A percentile compares a stretch with the other conserved stretches of the same genome.
Evolutionary conservation across 2,797 vertebrate species (phyloP).

Genomic region (Borostomias antarcticus): DNA sequence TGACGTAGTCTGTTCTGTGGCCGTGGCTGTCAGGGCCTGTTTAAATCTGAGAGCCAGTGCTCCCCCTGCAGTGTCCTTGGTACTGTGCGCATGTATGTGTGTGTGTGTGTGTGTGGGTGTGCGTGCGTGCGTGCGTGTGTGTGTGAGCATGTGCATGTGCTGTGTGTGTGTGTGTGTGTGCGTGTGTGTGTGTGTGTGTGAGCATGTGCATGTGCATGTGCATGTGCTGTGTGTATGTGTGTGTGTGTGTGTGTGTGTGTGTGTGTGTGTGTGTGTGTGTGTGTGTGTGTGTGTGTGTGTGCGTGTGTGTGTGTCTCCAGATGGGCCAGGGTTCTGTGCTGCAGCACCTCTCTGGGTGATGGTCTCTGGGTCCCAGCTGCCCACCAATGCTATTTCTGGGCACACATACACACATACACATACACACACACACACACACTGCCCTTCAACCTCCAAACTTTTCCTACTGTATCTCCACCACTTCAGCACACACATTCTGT

Average conservation of each 20-base stretch:
- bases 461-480: neutral
- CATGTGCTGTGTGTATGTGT: no score
- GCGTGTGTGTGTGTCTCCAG: conserved; percentile 37
- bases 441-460: neutral
- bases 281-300: no score
- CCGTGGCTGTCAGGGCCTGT: conserved; percentile 25
- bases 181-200: no score
- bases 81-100: neutral
- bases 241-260: no score
- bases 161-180: no score
- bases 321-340: conserved; percentile 44
- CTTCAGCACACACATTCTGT: neutral
- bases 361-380: conserved; percentile 44
- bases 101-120: no score
- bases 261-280: no score
- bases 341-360: conserved; percentile 56
- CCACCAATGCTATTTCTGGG: conserved; percentile 49
- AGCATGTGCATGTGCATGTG: no score
- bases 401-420: neutral
- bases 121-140: no score
- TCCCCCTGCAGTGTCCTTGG: conserved; percentile 63
- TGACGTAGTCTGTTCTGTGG: conserved; percentile 48
- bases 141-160: no score
- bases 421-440: conserved; percentile 2
- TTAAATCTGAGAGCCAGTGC: conserved; percentile 17